These are phyloP conservation scores for Euglossa dilemma DNA, from an alignment of 1,140 invertebrate species.

Conservation along the genomic window DNA sequence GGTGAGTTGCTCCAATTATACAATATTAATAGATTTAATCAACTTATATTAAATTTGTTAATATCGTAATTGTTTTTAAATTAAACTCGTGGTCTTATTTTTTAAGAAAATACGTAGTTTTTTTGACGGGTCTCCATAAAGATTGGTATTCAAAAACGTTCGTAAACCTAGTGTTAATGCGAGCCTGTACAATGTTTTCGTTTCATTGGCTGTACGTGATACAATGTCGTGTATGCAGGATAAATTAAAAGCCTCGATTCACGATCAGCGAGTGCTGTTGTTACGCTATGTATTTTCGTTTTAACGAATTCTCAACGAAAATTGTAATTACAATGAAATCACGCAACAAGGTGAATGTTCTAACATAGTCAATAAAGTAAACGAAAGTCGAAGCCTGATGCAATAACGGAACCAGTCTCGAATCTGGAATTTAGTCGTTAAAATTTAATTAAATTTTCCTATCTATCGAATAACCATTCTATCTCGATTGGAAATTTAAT, in stretches of 20 bases:
- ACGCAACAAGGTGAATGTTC: neutral
- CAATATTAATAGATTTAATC: too few species aligned
- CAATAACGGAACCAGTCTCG: neutral
- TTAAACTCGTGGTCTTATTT: too few species aligned
- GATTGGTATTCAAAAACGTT: too few species aligned
- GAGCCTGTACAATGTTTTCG: neutral
- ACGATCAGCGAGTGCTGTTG: too few species aligned
- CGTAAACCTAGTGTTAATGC: too few species aligned
- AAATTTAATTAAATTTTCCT: neutral
- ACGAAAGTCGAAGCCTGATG: neutral
- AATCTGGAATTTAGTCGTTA: neutral
- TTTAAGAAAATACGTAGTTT: too few species aligned
- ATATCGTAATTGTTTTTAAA: too few species aligned
- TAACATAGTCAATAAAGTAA: neutral
- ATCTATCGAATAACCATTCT: neutral
- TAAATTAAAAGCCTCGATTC: neutral
- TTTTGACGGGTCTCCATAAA: too few species aligned
- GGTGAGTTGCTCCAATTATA: too few species aligned
- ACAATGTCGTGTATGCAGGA: neutral
- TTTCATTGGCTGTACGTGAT: neutral
- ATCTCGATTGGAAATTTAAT: neutral
- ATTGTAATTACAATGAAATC: neutral
- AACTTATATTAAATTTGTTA: too few species aligned
- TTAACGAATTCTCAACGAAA: neutral
- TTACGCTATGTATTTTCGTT: neutral